Evolutionary conservation across 2,113 vertebrate species (phyloP), one percentile per base, ranked within the genome.

Genomic region (Perccottus glenii): DNA sequence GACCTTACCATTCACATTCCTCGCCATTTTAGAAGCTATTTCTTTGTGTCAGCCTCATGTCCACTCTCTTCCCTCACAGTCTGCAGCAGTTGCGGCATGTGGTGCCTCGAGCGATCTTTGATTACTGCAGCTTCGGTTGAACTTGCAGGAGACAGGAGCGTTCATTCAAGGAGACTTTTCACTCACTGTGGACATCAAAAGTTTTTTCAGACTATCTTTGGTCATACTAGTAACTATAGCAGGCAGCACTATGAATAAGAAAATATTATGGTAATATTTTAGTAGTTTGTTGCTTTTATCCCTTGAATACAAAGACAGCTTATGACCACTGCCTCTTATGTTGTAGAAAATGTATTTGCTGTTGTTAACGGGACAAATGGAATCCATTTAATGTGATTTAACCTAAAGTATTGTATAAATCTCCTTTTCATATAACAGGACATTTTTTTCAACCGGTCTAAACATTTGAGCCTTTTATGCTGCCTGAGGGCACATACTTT

Each of bases 31-130:
- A 74, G 83, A 87, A 81, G 81, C 52, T 43, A 62, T 67, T 80
- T 84, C 86, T 88, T 89, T 92, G 88, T 92, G 74, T 46, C 58
- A 61, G 11, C 46, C 64, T 61, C 73, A 76, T 80, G 88, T 77
- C 86, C 85, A 78, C 80, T 61, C 73, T 70, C 55, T 52, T 73
- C 71, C 60, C 45, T 73, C 76, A 48, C 46, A 71, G 66, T 73
- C 69, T 74, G 76, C 75, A 27, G 76, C 73, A 65, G 77, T 77
- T 71, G 12, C 52, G 52, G 67, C 14, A 72, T 75, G 68, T 42
- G 45, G 45, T 15, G 84, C 86, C 87, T 27, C 53, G 27, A 85
- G 87, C 89, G 38, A 83, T 88, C 73, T 67, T 67, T 83, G 85
- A 80, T 87, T 87, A 85, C 63, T 15, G 71, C 82, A 77, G 81